phyloP scores from a whole-genome alignment of 2,888 invertebrate species.

The Metallyticus violacea region DNA sequence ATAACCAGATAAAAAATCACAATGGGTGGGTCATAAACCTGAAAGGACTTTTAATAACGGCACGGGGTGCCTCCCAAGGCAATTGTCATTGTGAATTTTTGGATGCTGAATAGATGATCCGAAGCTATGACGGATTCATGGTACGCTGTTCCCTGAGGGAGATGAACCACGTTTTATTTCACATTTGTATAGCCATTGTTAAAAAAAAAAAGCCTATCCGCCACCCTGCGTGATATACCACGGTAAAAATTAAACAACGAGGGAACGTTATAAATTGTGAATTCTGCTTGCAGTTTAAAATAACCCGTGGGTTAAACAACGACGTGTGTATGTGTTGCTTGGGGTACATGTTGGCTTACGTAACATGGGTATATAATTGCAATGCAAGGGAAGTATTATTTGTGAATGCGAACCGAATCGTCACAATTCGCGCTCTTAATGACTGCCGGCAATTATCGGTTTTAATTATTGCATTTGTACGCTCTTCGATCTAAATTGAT shows the following conservation, averaged over 20 bases:
- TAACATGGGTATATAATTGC: neutral
- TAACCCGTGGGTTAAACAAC: neutral
- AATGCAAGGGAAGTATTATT: neutral
- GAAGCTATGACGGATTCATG: neutral
- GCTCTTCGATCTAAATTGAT: neutral
- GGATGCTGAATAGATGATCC: neutral
- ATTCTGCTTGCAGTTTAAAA: neutral
- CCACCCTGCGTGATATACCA: neutral
- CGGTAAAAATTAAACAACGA: neutral
- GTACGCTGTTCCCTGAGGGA: neutral
- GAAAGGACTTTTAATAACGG: neutral
- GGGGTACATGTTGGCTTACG: neutral
- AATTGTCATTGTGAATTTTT: neutral
- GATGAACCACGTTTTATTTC: neutral
- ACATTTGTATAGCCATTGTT: neutral
- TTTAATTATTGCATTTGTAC: neutral
- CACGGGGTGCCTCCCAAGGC: neutral
- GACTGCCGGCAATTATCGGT: neutral
- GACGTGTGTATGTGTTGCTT: neutral
- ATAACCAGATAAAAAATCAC: neutral
- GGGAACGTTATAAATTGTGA: neutral
- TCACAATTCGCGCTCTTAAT: too few species aligned
- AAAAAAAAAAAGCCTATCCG: neutral
- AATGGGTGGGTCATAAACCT: neutral
- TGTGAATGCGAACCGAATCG: neutral